Conservation (phyloP, 2,113 vertebrate genomes). For the Crotalus viridis region DNA sequence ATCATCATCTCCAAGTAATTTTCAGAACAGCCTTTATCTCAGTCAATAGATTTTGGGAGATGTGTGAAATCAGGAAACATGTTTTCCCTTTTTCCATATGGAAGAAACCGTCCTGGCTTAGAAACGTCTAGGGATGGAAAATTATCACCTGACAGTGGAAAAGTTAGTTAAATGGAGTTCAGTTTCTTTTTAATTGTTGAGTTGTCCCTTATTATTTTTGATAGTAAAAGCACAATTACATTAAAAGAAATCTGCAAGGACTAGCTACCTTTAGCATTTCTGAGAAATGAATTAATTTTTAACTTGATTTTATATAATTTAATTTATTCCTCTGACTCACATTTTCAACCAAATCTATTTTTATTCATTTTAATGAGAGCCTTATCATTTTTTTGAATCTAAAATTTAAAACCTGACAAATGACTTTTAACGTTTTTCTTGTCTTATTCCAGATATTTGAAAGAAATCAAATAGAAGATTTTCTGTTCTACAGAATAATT, state of each 20-base stretch:
- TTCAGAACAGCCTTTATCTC: background rate
- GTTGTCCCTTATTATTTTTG: background rate
- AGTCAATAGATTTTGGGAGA: background rate
- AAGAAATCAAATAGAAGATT: background rate
- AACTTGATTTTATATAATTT: conserved; percentile 42
- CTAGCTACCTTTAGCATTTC: conserved; percentile 9
- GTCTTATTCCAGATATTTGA: conserved; percentile 21
- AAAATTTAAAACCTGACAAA: conserved; percentile 17
- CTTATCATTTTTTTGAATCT: conserved; percentile 25
- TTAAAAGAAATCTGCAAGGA: background rate
- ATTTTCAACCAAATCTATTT: conserved; percentile 28
- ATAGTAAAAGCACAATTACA: background rate
- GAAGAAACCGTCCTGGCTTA: background rate
- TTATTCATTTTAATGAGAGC: conserved; percentile 32
- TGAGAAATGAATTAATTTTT: conserved; percentile 29
- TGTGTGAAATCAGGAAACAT: background rate
- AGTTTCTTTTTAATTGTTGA: background rate
- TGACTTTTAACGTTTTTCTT: conserved; percentile 24
- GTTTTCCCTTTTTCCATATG: background rate
- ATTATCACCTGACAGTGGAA: background rate
- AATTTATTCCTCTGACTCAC: conserved; percentile 35
- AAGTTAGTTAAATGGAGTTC: background rate
- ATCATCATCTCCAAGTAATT: background rate
- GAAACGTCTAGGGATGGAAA: background rate
- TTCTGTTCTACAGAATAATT: background rate